phyloP scores from a whole-genome alignment of 2,888 invertebrate genomes.

The Lasius fuliginosus region DNA sequence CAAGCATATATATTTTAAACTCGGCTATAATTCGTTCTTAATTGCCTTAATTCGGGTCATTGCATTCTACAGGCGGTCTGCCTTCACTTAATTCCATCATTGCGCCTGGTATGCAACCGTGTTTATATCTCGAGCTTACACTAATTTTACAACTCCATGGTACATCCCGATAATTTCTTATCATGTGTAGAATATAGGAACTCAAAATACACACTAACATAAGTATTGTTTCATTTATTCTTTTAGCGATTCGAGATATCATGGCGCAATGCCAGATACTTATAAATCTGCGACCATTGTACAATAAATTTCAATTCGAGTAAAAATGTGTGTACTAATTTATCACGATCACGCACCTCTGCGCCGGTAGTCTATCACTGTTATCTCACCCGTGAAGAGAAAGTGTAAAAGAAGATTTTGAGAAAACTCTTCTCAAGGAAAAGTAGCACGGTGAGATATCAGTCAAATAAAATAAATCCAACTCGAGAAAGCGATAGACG shows the following conservation, averaged over 20 bases:
- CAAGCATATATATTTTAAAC: slow-evolving; percentile 65
- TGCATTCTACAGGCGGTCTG: slow-evolving; percentile 52
- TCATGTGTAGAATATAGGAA: slow-evolving; percentile 4
- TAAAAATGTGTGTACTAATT: slow-evolving; percentile 45
- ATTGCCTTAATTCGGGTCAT: slow-evolving; percentile 77
- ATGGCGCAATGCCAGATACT: slow-evolving; percentile 2
- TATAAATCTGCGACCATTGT: slow-evolving; percentile 23
- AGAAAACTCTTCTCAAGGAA: slow-evolving; percentile 37
- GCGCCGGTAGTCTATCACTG: slow-evolving; percentile 40
- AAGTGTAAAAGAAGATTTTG: slow-evolving; percentile 51
- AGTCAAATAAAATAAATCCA: slow-evolving; percentile 40
- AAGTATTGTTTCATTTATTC: neutral
- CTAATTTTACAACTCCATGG: slow-evolving; percentile 23
- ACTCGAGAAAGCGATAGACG: slow-evolving; percentile 10
- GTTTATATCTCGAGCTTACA: slow-evolving; percentile 39
- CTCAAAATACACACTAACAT: neutral
- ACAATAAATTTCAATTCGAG: slow-evolving; percentile 46
- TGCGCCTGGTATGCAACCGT: slow-evolving; percentile 23
- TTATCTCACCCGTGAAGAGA: slow-evolving; percentile 54
- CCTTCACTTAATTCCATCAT: slow-evolving; percentile 54
- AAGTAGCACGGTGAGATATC: slow-evolving; percentile 13
- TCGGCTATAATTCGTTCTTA: slow-evolving; percentile 71
- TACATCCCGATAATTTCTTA: slow-evolving; percentile 27
- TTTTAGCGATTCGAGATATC: slow-evolving; percentile 15
- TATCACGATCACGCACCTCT: slow-evolving; percentile 40